These are phyloP conservation scores for Drosophila grimshawi DNA, from an alignment of 1,140 invertebrate species.

Conservation along the genomic window DNA sequence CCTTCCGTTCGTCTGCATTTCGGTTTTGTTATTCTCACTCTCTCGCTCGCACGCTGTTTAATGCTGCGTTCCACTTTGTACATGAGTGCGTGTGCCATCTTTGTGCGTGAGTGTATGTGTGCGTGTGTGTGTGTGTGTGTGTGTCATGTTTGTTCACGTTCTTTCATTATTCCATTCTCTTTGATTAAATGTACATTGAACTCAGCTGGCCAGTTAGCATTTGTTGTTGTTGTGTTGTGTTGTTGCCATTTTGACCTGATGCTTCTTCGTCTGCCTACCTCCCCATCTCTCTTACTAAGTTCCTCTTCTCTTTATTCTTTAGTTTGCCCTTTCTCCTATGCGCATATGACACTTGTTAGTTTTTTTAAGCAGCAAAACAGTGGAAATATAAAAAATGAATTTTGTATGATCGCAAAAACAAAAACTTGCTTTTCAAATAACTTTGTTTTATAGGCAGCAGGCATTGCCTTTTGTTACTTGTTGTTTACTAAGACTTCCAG, in stretches of 20 bases:
- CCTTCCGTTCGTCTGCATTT: slow-evolving; percentile 53
- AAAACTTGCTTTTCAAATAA: neutral
- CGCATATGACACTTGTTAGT: slow-evolving; percentile 34
- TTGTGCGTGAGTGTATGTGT: slow-evolving; percentile 23
- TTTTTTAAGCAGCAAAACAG: slow-evolving; percentile 4
- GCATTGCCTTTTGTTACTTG: slow-evolving; percentile 20
- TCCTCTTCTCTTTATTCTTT: neutral
- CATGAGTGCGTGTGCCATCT: slow-evolving; percentile 65
- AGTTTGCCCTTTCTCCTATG: neutral
- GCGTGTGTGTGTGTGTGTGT: slow-evolving; percentile 23
- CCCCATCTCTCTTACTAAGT: slow-evolving; percentile 16
- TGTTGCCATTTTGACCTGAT: slow-evolving; percentile 16
- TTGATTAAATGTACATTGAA: slow-evolving; percentile 83
- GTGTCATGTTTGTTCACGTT: slow-evolving; percentile 61
- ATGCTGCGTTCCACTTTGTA: slow-evolving; percentile 60
- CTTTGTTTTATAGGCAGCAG: slow-evolving; percentile 12
- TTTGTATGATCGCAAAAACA: neutral
- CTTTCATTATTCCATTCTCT: slow-evolving; percentile 67
- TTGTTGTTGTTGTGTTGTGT: slow-evolving; percentile 33
- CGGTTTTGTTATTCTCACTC: slow-evolving; percentile 41
- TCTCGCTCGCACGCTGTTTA: slow-evolving; percentile 15
- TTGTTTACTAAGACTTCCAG: slow-evolving; percentile 8
- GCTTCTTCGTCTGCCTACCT: slow-evolving; percentile 28
- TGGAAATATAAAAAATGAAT: neutral
- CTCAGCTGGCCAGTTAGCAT: slow-evolving; percentile 52